Conservation (phyloP, 2,797 vertebrate genomes). For the Labeo calbasu region DNA sequence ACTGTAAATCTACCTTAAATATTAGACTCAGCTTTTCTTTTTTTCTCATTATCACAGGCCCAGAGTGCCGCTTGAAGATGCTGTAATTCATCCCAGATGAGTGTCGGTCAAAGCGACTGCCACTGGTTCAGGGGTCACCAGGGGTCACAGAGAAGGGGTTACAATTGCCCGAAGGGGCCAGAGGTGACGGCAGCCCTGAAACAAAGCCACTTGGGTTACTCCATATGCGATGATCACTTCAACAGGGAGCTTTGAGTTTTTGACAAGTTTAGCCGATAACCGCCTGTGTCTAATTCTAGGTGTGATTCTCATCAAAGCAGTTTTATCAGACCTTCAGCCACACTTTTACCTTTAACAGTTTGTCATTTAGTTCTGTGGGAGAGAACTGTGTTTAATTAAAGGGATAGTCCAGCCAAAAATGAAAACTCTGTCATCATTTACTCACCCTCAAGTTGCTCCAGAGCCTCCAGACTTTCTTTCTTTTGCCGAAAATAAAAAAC, state of each 20-base stretch:
- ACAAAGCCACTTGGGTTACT: slow-evolving; percentile 77
- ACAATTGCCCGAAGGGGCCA: slow-evolving; percentile 62
- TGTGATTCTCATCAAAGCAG: slow-evolving; percentile 66
- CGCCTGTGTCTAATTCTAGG: slow-evolving; percentile 64
- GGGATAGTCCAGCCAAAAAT: neutral
- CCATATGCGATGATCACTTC: slow-evolving; percentile 61
- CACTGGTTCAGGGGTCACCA: slow-evolving; percentile 66
- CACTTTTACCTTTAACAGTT: slow-evolving; percentile 44
- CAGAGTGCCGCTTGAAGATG: slow-evolving; percentile 20
- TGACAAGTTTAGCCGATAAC: slow-evolving; percentile 66
- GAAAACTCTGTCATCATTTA: neutral
- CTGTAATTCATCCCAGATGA: slow-evolving; percentile 77
- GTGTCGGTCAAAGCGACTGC: slow-evolving; percentile 63
- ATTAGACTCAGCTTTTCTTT: neutral
- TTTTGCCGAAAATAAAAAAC: neutral
- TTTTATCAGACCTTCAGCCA: slow-evolving; percentile 59
- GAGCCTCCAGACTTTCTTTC: neutral
- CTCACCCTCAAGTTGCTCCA: neutral
- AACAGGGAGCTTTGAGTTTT: slow-evolving; percentile 17
- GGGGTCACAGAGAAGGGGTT: slow-evolving; percentile 71
- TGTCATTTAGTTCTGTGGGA: slow-evolving; percentile 53
- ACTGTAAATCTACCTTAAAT: slow-evolving; percentile 15
- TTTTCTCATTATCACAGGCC: slow-evolving; percentile 8
- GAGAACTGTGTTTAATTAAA: slow-evolving; percentile 41
- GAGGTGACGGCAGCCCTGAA: slow-evolving; percentile 67